Base-by-base conservation (phyloP, 2,113 vertebrate species). In the Excalfactoria chinensis region DNA sequence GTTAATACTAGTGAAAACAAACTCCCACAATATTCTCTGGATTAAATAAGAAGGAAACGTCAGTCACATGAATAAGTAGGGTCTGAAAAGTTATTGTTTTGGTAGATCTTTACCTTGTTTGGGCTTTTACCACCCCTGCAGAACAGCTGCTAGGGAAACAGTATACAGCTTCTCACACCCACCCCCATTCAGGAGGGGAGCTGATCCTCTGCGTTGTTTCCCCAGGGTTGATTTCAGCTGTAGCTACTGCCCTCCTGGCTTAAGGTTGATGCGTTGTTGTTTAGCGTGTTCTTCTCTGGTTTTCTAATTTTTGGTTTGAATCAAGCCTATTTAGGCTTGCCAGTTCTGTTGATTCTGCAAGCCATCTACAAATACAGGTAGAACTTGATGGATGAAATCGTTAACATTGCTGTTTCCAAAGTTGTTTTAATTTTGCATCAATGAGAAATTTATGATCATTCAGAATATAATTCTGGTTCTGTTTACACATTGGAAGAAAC, bases 1-100 rank as follows among this genome's bases (percentile, higher is more conserved):
- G 23, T 37, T 62, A 92, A 49, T 91, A 80, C 53, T 40, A 74
- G 67, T 41, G 66, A 64, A 68, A 71, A n/a, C 30, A 23, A 25
- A 43, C 67, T 60, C 48, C 84, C 87, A 48, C 78, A 75, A 11
- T 60, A 19, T 68, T 81, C 74, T 22, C 44, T 60, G 81, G 10
- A 48, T 75, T 82, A 84, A 89, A 82, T 79, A 28, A 84, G 66
- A 66, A 14, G 68, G 23, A 37, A 81, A 34, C 10, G 82, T 93
- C 14, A 68, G 77, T 26, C 43, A n/a, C 62, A 34, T 55, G 60
- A 83, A 46, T 9, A 55, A 43, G 56, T 62, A 62, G n/a, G 19
- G 15, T 70, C 53, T 55, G n/a, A 3, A 3, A 21, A 63, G 11
- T 12, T 74, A 13, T 1, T 5, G 55, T 88, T 88, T 59, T 63